Base-by-base conservation (phyloP, 2,888 invertebrate genomes). In the Eilema griseolum region DNA sequence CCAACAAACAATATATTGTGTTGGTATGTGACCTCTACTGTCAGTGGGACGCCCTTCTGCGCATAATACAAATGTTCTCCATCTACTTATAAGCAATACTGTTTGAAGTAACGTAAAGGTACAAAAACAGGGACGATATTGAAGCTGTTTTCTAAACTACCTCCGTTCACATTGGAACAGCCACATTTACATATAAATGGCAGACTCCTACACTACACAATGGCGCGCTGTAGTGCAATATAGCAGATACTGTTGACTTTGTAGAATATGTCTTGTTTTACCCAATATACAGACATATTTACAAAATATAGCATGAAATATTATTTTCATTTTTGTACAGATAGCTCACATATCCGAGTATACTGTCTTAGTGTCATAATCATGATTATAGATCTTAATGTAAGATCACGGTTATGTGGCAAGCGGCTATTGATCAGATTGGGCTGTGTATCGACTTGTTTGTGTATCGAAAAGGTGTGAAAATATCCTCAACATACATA, bases 141-240 rank as follows among this genome's bases (percentile, higher is more conserved):
- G 26, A n/a, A 31, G 37, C 37, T 41, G 66, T 70, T 65, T n/a
- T 37, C 37, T 61, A 66, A 66, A 66, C 61, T 61, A 66, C 10
- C 33, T 14, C 20, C 37, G 61, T 70, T 57, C 66, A 26, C 26
- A n/a, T 65, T 28, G 61, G 3, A 61, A 59, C 61, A 56, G 56
- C 7, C 5, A 28, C 60, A 70, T 70, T 70, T 70, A 66, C 70
- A 70, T 70, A 61, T 61, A 61, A 56, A 70, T 70, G 60, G 52
- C 56, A 10, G 23, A 3, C 52, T n/a, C 33, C 37, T 11, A n/a
- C 52, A 33, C 41, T 37, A 37, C 65, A 24, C 65, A 24, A 56
- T 24, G 20, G 57, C 57, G 57, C 61, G 33, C 23, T 16, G 3
- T 28, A 52, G 28, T 28, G 41, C 41, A 28, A 59, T 64, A 63